Evolutionary conservation across 2,888 invertebrate genomes (phyloP).

Genomic region (Nowickia ferox): DNA sequence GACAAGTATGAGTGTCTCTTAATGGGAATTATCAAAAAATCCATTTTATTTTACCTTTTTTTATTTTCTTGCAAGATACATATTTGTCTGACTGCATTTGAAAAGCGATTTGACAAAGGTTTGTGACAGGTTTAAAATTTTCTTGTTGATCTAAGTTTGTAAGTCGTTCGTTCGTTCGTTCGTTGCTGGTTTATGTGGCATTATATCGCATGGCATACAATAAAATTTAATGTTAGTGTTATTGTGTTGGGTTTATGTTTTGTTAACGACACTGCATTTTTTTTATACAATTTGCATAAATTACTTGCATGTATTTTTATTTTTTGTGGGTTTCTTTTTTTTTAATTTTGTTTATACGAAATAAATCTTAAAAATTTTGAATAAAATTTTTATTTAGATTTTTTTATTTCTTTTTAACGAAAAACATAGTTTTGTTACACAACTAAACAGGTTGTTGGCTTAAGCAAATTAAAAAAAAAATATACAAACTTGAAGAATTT

Average conservation of each 20-base stretch:
- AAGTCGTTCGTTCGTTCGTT: neutral
- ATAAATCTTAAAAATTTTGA: slow-evolving; percentile 38
- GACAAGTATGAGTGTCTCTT: neutral
- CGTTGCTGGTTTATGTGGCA: slow-evolving; percentile 25
- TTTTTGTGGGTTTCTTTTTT: slow-evolving; percentile 17
- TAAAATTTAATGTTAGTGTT: slow-evolving; percentile 45
- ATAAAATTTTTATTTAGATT: slow-evolving; percentile 8
- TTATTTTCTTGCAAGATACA: slow-evolving; percentile 35
- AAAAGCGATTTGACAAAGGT: slow-evolving; percentile 62
- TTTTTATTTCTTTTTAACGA: slow-evolving; percentile 33
- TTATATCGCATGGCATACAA: slow-evolving; percentile 49
- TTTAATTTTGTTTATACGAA: slow-evolving; percentile 17
- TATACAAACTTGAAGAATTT: slow-evolving; percentile 22
- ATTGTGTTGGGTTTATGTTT: slow-evolving; percentile 46
- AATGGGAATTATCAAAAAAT: slow-evolving; percentile 50
- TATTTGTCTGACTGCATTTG: slow-evolving; percentile 62
- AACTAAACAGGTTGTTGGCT: slow-evolving; percentile 20
- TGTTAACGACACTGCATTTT: slow-evolving; percentile 59
- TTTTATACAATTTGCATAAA: slow-evolving; percentile 71
- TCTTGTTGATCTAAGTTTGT: slow-evolving; percentile 30
- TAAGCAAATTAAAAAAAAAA: neutral
- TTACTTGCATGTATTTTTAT: slow-evolving; percentile 32
- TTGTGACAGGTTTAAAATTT: slow-evolving; percentile 63
- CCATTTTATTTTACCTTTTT: slow-evolving; percentile 18
- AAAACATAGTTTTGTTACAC: slow-evolving; percentile 24